These are phyloP conservation scores for Cyrtodaria siliqua DNA, from an alignment of 2,888 invertebrate genomes.

Conservation along the genomic window DNA sequence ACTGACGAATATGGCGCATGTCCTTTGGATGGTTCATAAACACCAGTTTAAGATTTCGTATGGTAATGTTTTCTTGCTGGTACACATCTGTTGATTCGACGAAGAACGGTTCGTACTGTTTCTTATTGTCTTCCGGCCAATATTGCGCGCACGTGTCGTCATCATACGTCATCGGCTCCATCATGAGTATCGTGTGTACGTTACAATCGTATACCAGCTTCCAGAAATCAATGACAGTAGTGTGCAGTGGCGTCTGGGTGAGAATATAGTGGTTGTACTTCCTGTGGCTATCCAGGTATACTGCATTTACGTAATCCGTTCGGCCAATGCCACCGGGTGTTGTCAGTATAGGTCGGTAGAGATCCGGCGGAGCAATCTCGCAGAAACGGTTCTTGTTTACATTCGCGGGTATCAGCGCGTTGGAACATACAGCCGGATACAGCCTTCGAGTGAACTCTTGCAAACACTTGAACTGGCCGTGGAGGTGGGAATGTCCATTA, in stretches of 20 bases:
- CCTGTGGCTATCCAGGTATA: slow-evolving; percentile 82
- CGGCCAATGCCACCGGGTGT: slow-evolving; percentile 73
- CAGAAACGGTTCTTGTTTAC: slow-evolving; percentile 80
- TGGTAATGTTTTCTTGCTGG: slow-evolving; percentile 78
- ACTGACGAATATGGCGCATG: slow-evolving; percentile 77
- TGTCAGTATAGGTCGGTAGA: slow-evolving; percentile 70
- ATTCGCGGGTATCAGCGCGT: slow-evolving; percentile 75
- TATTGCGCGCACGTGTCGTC: slow-evolving; percentile 83
- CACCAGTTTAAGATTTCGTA: slow-evolving; percentile 75
- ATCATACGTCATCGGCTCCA: slow-evolving; percentile 81
- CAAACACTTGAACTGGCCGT: slow-evolving; percentile 82
- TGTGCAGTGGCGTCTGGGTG: slow-evolving; percentile 84
- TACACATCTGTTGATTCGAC: slow-evolving; percentile 75
- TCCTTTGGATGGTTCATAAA: slow-evolving; percentile 71
- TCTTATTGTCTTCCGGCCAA: slow-evolving; percentile 77
- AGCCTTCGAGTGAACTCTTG: slow-evolving; percentile 76
- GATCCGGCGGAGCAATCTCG: slow-evolving; percentile 79
- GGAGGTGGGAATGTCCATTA: slow-evolving; percentile 77
- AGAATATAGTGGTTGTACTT: slow-evolving; percentile 79
- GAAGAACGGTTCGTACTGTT: slow-evolving; percentile 80
- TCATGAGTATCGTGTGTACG: slow-evolving; percentile 81
- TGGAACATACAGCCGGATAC: slow-evolving; percentile 66
- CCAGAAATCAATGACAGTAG: slow-evolving; percentile 85
- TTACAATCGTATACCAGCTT: slow-evolving; percentile 83
- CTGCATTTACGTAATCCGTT: slow-evolving; percentile 85